These are phyloP conservation scores for Gymnodraco acuticeps DNA, from an alignment of 2,797 vertebrate species.

Conservation along the genomic window DNA sequence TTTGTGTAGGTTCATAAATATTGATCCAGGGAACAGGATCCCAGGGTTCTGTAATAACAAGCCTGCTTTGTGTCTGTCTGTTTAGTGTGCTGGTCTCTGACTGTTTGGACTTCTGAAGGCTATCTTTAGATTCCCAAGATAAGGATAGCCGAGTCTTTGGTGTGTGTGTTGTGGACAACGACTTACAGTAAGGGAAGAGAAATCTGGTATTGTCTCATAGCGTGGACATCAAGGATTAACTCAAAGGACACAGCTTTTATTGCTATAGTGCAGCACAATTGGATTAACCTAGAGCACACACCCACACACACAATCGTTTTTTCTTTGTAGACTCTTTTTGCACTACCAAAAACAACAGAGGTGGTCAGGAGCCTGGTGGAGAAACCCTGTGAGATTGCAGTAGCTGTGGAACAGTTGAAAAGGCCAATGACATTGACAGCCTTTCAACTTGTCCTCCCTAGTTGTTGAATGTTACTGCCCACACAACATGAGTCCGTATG, in stretches of 20 bases:
- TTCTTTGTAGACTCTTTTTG: conserved; percentile 1
- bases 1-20: conserved; percentile 58
- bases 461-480: neutral
- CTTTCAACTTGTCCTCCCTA: neutral
- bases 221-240: conserved; percentile 43
- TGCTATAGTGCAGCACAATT: conserved; percentile 36
- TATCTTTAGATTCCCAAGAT: conserved; percentile 80
- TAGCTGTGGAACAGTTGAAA: neutral
- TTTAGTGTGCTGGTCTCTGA: conserved; percentile 65
- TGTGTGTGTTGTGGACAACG: conserved; percentile 40
- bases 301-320: conserved; percentile 6
- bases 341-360: neutral
- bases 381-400: neutral
- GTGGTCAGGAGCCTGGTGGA: neutral
- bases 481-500: neutral
- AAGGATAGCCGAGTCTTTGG: conserved; percentile 64
- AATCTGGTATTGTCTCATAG: conserved; percentile 55
- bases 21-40: conserved; percentile 59
- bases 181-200: conserved; percentile 25
- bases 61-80: conserved; percentile 48
- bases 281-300: conserved; percentile 35
- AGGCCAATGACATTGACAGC: neutral
- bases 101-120: conserved; percentile 51
- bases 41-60: conserved; percentile 58
- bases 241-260: conserved; percentile 50